These are phyloP conservation scores for Amphiduros pacificus DNA, from an alignment of 2,888 invertebrate genomes.

Conservation along the genomic window DNA sequence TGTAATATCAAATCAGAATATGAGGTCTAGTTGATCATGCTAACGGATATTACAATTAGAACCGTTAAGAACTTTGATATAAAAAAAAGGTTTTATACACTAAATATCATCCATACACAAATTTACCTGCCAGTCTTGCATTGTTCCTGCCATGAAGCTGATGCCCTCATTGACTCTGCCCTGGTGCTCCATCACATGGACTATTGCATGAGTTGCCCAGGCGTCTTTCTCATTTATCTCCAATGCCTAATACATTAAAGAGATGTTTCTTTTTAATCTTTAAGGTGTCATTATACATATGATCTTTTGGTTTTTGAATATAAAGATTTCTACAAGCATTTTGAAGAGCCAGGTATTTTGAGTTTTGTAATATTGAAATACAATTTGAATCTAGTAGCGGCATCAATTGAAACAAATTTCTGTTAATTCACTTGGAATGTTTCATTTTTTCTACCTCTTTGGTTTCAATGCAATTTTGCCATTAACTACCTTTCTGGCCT, in stretches of 20 bases:
- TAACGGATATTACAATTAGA: too few species aligned
- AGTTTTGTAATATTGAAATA: too few species aligned
- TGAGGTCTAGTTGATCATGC: too few species aligned
- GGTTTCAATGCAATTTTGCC: neutral
- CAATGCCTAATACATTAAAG: conserved; percentile 46
- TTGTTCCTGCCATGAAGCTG: conserved; percentile 58
- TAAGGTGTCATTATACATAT: neutral
- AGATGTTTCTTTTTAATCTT: neutral
- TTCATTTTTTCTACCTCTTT: too few species aligned
- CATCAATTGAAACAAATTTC: neutral
- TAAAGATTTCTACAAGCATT: too few species aligned
- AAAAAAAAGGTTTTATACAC: too few species aligned
- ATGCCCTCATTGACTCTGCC: conserved; percentile 59
- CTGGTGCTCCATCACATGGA: conserved; percentile 62
- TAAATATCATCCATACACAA: too few species aligned
- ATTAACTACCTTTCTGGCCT: conserved; percentile 40
- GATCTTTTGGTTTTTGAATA: too few species aligned
- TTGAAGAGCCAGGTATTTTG: too few species aligned
- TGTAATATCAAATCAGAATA: conserved; percentile 35
- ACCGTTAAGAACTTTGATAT: too few species aligned
- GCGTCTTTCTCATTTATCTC: conserved; percentile 60
- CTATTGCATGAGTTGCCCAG: conserved; percentile 64
- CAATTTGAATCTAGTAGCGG: too few species aligned
- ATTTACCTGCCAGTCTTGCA: conserved; percentile 61
- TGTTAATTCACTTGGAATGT: too few species aligned